phyloP scores from a whole-genome alignment of 2,888 invertebrate genomes.

The Drosophila acutilabella region DNA sequence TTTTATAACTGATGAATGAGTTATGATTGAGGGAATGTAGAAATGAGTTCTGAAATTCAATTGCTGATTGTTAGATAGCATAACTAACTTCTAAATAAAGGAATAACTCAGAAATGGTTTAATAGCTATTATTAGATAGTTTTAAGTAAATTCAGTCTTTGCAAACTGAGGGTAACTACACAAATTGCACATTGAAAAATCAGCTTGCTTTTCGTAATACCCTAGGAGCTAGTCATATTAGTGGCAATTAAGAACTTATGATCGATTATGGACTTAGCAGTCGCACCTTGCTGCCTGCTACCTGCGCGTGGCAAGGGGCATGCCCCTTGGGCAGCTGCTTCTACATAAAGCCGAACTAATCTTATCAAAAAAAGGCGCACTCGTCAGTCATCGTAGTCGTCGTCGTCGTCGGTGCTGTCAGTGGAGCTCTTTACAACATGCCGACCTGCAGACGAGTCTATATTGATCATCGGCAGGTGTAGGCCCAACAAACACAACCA shows the following conservation, averaged over 20 bases:
- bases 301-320: constrained; percentile 54
- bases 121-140: too few relatives aligned
- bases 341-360: constrained; percentile 61
- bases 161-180: background rate
- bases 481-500: constrained; percentile 35
- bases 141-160: background rate
- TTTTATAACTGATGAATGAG: constrained; percentile 6
- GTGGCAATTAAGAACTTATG: constrained; percentile 67
- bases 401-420: constrained; percentile 9
- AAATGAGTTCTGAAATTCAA: background rate
- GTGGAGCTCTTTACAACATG: constrained; percentile 50
- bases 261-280: constrained; percentile 57
- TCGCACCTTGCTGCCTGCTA: constrained; percentile 59
- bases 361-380: constrained; percentile 67
- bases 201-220: background rate
- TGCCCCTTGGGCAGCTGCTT: constrained; percentile 49
- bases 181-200: background rate
- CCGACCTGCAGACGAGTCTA: constrained; percentile 25
- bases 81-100: background rate
- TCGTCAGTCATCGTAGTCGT: constrained; percentile 51
- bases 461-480: constrained; percentile 60
- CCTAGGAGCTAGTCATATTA: constrained; percentile 53
- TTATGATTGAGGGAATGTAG: constrained; percentile 20
- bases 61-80: background rate
- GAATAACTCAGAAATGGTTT: too few relatives aligned